These are phyloP conservation scores for Xerus inauris DNA, from an alignment of 2,113 vertebrate species.

Conservation along the genomic window DNA sequence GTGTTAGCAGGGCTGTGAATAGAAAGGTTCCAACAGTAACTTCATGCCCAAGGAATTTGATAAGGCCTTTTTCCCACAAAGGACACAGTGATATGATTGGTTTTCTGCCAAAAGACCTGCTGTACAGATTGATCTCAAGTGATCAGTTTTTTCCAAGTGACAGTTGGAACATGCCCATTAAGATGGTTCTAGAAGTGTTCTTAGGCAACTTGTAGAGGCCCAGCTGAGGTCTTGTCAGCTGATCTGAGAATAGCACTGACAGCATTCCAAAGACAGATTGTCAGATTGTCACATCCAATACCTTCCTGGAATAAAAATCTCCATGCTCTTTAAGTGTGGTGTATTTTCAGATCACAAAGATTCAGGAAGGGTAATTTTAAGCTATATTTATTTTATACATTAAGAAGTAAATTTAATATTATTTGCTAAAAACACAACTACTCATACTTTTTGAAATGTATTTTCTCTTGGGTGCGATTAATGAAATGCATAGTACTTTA, in stretches of 20 bases:
- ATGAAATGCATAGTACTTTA: not conserved
- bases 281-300: slow-evolving; percentile 49
- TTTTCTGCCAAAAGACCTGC: slow-evolving; percentile 37
- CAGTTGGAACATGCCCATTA: slow-evolving; percentile 40
- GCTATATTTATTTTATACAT: not conserved
- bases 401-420: not conserved
- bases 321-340: not conserved
- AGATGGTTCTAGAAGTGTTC: slow-evolving; percentile 45
- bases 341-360: slow-evolving; percentile 29
- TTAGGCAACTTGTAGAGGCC: slow-evolving; percentile 18
- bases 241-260: slow-evolving; percentile 51
- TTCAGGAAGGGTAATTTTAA: not conserved
- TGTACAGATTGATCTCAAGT: slow-evolving; percentile 7
- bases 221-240: slow-evolving; percentile 22
- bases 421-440: not conserved
- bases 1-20: not conserved
- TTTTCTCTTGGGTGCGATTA: not conserved
- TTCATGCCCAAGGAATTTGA: slow-evolving; percentile 30
- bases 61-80: slow-evolving; percentile 35
- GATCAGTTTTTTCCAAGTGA: slow-evolving; percentile 36
- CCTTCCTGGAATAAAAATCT: slow-evolving; percentile 51
- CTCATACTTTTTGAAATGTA: not conserved
- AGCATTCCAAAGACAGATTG: slow-evolving; percentile 32
- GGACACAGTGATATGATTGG: slow-evolving; percentile 40
- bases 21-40: not conserved